A percentile compares a stretch with the other conserved stretches of the same genome.
These are phyloP conservation scores for Allolobophora icterica DNA, from an alignment of 2,888 invertebrate species.

Conservation along the genomic window DNA sequence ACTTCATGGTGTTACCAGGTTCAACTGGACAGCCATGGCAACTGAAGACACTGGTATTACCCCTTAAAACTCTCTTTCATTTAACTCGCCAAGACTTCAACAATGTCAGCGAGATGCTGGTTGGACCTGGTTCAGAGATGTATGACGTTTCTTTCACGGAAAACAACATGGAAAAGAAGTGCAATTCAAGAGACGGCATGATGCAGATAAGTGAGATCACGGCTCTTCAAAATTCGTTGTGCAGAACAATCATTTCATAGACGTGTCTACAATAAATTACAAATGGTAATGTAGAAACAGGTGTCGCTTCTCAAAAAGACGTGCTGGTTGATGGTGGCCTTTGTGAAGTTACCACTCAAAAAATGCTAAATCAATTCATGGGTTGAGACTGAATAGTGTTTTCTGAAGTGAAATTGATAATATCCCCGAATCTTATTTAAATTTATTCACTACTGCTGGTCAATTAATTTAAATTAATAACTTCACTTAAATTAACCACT, in stretches of 20 bases:
- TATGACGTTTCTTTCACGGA: background rate
- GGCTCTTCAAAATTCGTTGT: slow-evolving; percentile 4
- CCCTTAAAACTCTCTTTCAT: background rate
- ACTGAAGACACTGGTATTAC: background rate
- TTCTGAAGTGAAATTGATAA: background rate
- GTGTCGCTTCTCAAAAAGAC: background rate
- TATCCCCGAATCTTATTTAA: too few relatives aligned
- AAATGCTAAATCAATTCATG: background rate
- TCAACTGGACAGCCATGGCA: background rate
- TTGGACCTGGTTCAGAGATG: background rate
- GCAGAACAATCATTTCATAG: background rate
- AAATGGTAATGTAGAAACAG: background rate
- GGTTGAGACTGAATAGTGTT: too few relatives aligned
- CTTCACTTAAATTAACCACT: too few relatives aligned
- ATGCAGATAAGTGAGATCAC: slow-evolving; percentile 17
- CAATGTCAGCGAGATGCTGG: background rate
- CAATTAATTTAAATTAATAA: too few relatives aligned
- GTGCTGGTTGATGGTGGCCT: too few relatives aligned
- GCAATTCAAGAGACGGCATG: background rate
- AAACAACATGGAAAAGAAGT: background rate
- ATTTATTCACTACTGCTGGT: too few relatives aligned
- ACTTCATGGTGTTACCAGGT: background rate
- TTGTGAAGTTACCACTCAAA: background rate
- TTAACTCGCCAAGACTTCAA: background rate
- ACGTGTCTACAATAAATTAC: background rate